These are phyloP conservation scores for Ylistrum balloti DNA, from an alignment of 1,140 invertebrate species.

Conservation along the genomic window DNA sequence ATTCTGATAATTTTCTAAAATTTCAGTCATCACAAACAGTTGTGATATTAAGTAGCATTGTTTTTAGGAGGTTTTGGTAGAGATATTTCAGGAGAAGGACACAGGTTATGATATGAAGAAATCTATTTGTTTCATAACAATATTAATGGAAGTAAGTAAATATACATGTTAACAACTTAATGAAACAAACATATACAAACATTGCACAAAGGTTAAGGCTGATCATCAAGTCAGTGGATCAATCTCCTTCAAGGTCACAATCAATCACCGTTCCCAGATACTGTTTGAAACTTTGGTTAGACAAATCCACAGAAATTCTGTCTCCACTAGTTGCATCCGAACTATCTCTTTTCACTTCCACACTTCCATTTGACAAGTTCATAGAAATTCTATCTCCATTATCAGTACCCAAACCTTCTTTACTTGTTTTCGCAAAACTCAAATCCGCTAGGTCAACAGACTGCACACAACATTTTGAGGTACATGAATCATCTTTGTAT, in stretches of 20 bases:
- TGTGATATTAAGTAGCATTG: too few relatives aligned
- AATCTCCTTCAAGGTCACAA: background rate
- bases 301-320: background rate
- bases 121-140: too few relatives aligned
- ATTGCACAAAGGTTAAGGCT: slow-evolving; percentile 15
- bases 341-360: background rate
- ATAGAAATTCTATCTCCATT: background rate
- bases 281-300: background rate
- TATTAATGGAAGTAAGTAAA: too few relatives aligned
- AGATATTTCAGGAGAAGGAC: too few relatives aligned
- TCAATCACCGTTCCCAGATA: background rate
- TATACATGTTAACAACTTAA: too few relatives aligned
- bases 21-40: too few relatives aligned
- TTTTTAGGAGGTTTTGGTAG: too few relatives aligned
- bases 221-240: background rate
- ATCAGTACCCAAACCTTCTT: background rate
- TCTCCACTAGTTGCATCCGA: background rate
- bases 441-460: background rate
- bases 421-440: background rate
- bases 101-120: too few relatives aligned
- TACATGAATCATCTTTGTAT: background rate
- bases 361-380: too few relatives aligned
- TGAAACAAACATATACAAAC: background rate
- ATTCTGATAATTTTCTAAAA: too few relatives aligned
- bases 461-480: background rate